Percentiles rank a stretch among this genome's conserved stretches.
phyloP scores from a whole-genome alignment of 2,797 vertebrate species.

The Ctenopoma multispine region DNA sequence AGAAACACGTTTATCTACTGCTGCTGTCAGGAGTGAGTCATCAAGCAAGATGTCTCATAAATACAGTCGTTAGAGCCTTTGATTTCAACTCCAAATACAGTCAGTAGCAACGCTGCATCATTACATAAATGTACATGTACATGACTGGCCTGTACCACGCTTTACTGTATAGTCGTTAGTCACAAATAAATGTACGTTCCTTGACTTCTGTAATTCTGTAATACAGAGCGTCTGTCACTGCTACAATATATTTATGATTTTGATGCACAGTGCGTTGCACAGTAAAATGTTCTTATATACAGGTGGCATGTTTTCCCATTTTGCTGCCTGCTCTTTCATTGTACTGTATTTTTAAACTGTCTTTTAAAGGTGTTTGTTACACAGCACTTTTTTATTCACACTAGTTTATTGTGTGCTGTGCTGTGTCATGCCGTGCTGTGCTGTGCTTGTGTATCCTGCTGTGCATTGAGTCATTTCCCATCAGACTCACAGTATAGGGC shows the following conservation, averaged over 20 bases:
- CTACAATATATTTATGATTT: too few relatives aligned
- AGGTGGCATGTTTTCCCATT: not conserved
- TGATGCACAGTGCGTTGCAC: not conserved
- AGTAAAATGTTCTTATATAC: not conserved
- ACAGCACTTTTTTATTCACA: too few relatives aligned
- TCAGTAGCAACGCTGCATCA: not conserved
- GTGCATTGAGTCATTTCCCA: not conserved
- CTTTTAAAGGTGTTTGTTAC: not conserved
- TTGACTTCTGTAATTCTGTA: not conserved
- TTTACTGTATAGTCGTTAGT: not conserved
- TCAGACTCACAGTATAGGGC: not conserved
- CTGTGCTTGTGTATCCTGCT: not conserved
- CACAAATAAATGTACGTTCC: too few relatives aligned
- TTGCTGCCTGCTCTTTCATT: not conserved
- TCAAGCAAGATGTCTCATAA: not conserved
- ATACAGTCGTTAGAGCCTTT: not conserved
- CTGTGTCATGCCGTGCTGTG: not conserved
- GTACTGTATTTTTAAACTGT: not conserved
- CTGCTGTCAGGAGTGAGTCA: not conserved
- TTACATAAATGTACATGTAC: not conserved
- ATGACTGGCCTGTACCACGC: not conserved
- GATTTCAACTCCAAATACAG: too few relatives aligned
- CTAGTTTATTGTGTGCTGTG: not conserved
- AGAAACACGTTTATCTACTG: conserved; percentile 30
- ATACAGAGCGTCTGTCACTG: not conserved